phyloP scores from a whole-genome alignment of 2,888 invertebrate genomes.

The Ctenicera cuprea region DNA sequence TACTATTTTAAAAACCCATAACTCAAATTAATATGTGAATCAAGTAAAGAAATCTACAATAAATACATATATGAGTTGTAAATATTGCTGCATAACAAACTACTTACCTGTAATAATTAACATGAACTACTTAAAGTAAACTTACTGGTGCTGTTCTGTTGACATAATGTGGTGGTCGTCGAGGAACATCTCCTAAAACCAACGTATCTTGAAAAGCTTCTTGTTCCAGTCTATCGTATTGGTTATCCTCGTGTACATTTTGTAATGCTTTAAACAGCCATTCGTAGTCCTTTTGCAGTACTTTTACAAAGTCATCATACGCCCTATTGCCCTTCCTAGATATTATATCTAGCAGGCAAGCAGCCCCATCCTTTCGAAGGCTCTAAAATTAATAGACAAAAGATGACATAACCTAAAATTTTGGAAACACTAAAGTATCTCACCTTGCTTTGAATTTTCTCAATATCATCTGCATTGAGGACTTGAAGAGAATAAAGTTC shows the following conservation, averaged over 20 bases:
- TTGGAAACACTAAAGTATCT: slow-evolving; percentile 12
- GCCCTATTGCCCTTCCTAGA: slow-evolving; percentile 72
- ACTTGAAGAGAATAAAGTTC: slow-evolving; percentile 53
- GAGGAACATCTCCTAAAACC: slow-evolving; percentile 76
- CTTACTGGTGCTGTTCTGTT: slow-evolving; percentile 74
- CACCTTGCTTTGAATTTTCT: slow-evolving; percentile 57
- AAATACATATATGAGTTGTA: no score
- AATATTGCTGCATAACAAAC: no score
- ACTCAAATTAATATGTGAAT: no score
- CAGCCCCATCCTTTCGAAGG: slow-evolving; percentile 69
- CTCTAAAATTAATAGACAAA: slow-evolving; percentile 68
- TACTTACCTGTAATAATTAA: no score
- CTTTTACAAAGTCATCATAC: slow-evolving; percentile 76
- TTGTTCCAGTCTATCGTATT: slow-evolving; percentile 71
- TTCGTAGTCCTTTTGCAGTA: slow-evolving; percentile 75
- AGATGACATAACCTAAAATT: neutral
- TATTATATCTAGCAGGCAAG: slow-evolving; percentile 71
- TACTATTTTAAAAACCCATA: no score
- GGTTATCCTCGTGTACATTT: slow-evolving; percentile 61
- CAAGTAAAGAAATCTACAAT: no score
- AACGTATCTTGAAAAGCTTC: slow-evolving; percentile 71
- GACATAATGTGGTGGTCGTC: slow-evolving; percentile 76
- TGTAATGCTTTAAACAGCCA: slow-evolving; percentile 77
- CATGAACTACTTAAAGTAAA: slow-evolving; percentile 8
- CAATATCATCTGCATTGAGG: slow-evolving; percentile 58